Evolutionary conservation across 2,888 invertebrate species (phyloP).

Genomic region (Plebejus anna): DNA sequence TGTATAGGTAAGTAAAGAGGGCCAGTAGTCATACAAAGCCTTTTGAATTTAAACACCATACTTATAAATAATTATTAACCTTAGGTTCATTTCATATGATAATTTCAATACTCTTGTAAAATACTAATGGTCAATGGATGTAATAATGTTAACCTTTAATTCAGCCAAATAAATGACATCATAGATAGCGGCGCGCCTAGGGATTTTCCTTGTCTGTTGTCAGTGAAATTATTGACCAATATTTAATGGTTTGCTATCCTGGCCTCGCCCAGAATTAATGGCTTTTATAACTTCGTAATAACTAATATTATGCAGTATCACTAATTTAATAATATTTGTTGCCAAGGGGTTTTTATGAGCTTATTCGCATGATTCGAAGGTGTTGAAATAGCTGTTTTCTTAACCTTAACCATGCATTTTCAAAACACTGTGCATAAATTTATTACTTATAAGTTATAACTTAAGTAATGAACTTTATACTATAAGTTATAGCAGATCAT

Average conservation of each 20-base stretch:
- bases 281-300: not conserved
- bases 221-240: constrained; percentile 1
- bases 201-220: constrained; percentile 21
- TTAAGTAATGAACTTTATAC: not conserved
- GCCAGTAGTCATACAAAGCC: too few relatives aligned
- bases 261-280: not conserved
- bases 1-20: too few relatives aligned
- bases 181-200: constrained; percentile 4
- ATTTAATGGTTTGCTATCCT: not conserved
- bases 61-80: too few relatives aligned
- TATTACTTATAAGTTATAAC: too few relatives aligned
- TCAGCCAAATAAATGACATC: constrained; percentile 16
- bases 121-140: not conserved
- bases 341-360: too few relatives aligned
- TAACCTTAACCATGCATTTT: not conserved
- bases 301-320: too few relatives aligned
- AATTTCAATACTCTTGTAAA: not conserved
- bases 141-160: not conserved
- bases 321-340: too few relatives aligned
- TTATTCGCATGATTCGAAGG: not conserved
- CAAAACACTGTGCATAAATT: too few relatives aligned
- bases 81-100: not conserved
- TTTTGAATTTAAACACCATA: too few relatives aligned
- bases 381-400: not conserved
- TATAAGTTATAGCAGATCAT: not conserved